Evolutionary conservation across 2,888 invertebrate genomes (phyloP).

Genomic region (Harpalus rubripes): DNA sequence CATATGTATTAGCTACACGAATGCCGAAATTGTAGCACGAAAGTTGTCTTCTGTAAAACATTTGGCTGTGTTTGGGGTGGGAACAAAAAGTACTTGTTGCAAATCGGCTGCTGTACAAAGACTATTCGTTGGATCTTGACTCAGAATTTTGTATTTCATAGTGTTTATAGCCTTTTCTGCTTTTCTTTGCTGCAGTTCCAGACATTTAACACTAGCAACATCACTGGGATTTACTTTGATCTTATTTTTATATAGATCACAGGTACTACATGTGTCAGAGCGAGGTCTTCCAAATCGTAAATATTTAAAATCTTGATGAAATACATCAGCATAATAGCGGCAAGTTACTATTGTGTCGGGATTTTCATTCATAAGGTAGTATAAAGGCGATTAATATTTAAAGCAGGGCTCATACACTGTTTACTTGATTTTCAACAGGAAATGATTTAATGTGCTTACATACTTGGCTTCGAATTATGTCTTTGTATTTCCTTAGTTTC

Average conservation of each 20-base stretch:
- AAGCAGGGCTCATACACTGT: constrained; percentile 62
- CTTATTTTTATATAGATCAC: constrained; percentile 55
- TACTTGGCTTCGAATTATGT: background rate
- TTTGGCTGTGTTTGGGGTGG: constrained; percentile 71
- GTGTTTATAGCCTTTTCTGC: constrained; percentile 55
- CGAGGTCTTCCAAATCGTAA: constrained; percentile 58
- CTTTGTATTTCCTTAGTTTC: background rate
- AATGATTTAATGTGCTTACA: constrained; percentile 55
- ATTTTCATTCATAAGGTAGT: constrained; percentile 1
- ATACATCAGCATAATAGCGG: constrained; percentile 56
- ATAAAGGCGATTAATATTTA: constrained; percentile 61
- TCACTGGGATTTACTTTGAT: constrained; percentile 3
- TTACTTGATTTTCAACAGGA: constrained; percentile 55
- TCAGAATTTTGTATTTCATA: constrained; percentile 55
- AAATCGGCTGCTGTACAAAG: constrained; percentile 69
- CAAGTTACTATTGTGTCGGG: constrained; percentile 29
- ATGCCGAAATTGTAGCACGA: constrained; percentile 71
- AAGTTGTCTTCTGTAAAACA: constrained; percentile 71
- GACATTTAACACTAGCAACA: background rate
- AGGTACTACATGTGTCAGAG: constrained; percentile 57
- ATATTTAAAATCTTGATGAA: constrained; percentile 57
- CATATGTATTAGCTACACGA: constrained; percentile 69
- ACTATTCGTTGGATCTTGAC: constrained; percentile 69
- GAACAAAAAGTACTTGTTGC: constrained; percentile 70
- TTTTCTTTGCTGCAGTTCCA: constrained; percentile 67